Evolutionary conservation across 2,797 vertebrate species (phyloP), one percentile per base, ranked within the genome.

Genomic region (Selene dorsalis): DNA sequence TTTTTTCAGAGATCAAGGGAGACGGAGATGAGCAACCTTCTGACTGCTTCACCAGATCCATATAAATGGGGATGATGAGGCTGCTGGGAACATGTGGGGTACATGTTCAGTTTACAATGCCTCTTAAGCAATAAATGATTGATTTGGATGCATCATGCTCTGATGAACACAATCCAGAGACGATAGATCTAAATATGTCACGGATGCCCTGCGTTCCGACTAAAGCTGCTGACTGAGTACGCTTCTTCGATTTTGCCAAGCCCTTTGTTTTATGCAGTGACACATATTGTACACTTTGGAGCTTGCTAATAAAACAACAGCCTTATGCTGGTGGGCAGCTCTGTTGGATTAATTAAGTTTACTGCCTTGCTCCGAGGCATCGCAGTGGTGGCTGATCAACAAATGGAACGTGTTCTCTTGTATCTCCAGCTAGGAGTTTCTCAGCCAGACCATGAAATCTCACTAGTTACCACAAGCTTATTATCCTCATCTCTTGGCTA

Each of bases 1-100:
- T 75, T 84, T 92, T 92, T 84, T 69, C 56, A 82, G 84, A 89
- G 82, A 91, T 92, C 84, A 88, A 85, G 90, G 69, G 75, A 79
- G 73, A 65, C 28, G 58, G 32, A 79, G 84, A 82, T 17, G 69
- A 81, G 80, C 75, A 79, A 77, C 69, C 62, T 68, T 73, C 68
- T 69, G 79, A 81, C 82, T 83, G 69, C 71, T 86, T 86, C 70
- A 28, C 62, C 67, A 55, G 20, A 78, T 83, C 73, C 60, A 87
- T 87, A 70, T 60, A 69, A 88, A 90, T 88, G 84, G 48, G 75
- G 69, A 65, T 16, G 71, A 77, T 64, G 39, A 26, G 18, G 67
- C 58, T 28, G 22, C 35, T 10, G 70, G 52, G 66, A 79, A 64
- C 30, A 38, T 48, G 45, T 48, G 45, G 45, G 45, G 20, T 20